Conservation (phyloP, 1,140 invertebrate genomes). For the Temnothorax nylanderi region DNA sequence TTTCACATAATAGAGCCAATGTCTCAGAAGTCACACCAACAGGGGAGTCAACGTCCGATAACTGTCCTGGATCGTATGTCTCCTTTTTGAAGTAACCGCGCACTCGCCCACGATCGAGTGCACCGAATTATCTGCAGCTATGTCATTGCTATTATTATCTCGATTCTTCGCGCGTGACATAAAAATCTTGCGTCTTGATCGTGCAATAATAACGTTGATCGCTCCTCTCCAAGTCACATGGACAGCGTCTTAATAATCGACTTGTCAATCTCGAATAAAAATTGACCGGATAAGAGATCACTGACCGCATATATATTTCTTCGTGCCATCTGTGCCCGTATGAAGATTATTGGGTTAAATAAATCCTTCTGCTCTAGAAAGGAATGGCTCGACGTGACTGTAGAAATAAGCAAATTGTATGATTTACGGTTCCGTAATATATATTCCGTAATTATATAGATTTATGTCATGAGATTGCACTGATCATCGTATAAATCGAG, state of each 20-base stretch:
- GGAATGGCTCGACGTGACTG: background rate
- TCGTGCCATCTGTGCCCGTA: background rate
- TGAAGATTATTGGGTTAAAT: constrained; percentile 1
- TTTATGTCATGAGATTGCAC: background rate
- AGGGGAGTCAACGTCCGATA: constrained; percentile 39
- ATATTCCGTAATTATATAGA: constrained; percentile 6
- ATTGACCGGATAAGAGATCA: constrained; percentile 15
- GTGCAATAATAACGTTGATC: constrained; percentile 25
- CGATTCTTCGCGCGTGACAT: constrained; percentile 34
- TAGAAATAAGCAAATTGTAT: background rate
- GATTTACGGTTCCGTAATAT: background rate
- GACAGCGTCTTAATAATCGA: constrained; percentile 18
- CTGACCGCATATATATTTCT: background rate
- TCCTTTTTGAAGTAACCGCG: constrained; percentile 26
- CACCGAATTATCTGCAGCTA: constrained; percentile 38
- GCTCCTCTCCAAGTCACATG: background rate
- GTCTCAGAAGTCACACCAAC: background rate
- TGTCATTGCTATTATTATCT: constrained; percentile 28
- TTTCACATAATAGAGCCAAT: constrained; percentile 36
- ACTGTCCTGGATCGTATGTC: background rate
- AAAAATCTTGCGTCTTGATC: constrained; percentile 18
- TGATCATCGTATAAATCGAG: background rate
- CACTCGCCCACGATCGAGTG: constrained; percentile 20
- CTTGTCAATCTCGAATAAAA: constrained; percentile 32
- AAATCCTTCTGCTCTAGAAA: background rate